Base-by-base conservation (phyloP, 53 echinoderm and acorn worm genomes). In the Holothuria scabra region DNA sequence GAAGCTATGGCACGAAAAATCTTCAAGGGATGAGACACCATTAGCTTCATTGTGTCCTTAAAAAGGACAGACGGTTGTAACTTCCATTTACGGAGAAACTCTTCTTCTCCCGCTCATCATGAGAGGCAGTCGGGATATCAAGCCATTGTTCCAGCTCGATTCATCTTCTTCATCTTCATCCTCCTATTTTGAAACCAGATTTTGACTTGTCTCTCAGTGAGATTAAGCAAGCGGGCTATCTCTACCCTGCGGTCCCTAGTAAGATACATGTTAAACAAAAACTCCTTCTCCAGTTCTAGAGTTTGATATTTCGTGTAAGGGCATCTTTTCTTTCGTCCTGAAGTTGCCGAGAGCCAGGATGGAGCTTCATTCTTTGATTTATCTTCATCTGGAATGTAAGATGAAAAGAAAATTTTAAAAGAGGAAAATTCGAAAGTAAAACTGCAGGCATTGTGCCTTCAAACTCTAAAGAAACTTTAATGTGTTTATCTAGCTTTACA, bases 201-300 rank as follows among this genome's bases (percentile, higher is more conserved):
- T 84, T 96, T 96, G 65, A 96, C 96, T 86, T 96, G 96, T 38
- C 96, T 82, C 90, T 96, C 96, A 2, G 96, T 96, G 64, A 96
- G 93, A 56, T 88, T 96, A 10, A 96, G 74, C 57, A 90, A 71
- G 57, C 96, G 83, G 30, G 96, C 93, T 62, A 96, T 96, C 84
- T 96, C 96, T 29, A 96, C 93, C 86, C 96, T 89, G n/a, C 96
- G 84, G 86, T 96, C 96, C 48, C 96, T 57, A 37, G 96, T 96
- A 28, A 96, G 85, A 85, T 96, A 96, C 96, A 96, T 96, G 90
- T 96, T 96, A 90, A 93, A 96, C 67, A 96, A 88, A 79, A 96
- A 96, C 76, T 96, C 96, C 79, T 96, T 96, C 88, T 96, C 96
- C 35, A 96, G 88, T 71, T 96, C 96, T 9, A 96, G 87, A 44